Base-by-base conservation (phyloP, 2,888 invertebrate species). In the Dysmachus trigonus region DNA sequence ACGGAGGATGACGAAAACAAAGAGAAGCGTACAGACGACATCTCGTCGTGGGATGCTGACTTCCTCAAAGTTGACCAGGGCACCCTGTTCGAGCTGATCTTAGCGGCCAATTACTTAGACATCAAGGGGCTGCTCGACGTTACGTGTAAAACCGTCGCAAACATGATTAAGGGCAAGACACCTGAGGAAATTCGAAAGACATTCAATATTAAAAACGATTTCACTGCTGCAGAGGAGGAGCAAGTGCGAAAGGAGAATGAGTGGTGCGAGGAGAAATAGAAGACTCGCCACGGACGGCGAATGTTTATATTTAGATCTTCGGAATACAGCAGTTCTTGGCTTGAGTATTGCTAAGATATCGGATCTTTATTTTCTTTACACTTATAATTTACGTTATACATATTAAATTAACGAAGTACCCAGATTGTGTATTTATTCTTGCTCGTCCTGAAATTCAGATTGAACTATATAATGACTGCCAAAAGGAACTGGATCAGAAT, bases 21-120 rank as follows among this genome's bases (percentile, higher is more conserved):
- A 91, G 98, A 98, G 91, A 98, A 98, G 90, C 93, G 98, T 13
- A 98, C 98, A 0, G 98, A 99, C 91, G 98, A 99, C 90, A 99
- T 99, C 89, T 97, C 97, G 76, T 97, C 97, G 0, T 99, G 99
- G 99, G 99, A 99, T 93, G 97, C 98, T 0, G 98, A 99, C 92
- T 99, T 99, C 90, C 93, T 99, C 51, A 98, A 98, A 94, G 98
- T 98, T 41, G 98, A 98, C 91, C 98, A 98, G 92, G 98, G 97
- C 86, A 98, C 98, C 1, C 93, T 98, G 15, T 98, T 98, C 91
- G 98, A 98, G 93, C 93, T 98, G 76, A 98, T 98, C 90, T 93
- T 98, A 93, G 98, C 98, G 79, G 98, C 98, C 8, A 98, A 98
- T 92, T 98, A 98, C 91, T 93, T 98, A 89, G 98, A 98, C 90